Conservation (phyloP, 2,113 vertebrate species). For the Microcebus murinus region DNA sequence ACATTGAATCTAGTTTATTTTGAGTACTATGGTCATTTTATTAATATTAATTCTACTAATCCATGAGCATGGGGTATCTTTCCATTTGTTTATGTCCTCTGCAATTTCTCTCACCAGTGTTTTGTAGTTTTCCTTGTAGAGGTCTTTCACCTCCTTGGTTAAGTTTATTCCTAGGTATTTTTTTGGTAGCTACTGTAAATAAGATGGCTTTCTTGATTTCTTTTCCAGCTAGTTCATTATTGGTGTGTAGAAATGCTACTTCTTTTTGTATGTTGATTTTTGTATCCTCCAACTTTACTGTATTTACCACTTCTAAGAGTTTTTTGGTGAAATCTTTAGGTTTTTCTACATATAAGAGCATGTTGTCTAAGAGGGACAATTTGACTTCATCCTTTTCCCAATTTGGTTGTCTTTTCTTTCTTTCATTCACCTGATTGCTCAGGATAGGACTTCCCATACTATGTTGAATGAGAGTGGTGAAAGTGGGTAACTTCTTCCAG, state of each 20-base stretch:
- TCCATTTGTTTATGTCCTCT: neutral
- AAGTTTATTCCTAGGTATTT: neutral
- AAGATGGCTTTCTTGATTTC: neutral
- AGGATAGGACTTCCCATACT: neutral
- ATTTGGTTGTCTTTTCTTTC: neutral
- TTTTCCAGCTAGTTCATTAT: neutral
- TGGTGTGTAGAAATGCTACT: neutral
- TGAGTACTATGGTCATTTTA: neutral
- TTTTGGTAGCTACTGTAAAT: neutral
- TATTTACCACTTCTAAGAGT: neutral
- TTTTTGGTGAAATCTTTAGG: neutral
- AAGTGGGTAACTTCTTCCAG: neutral
- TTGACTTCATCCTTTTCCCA: neutral
- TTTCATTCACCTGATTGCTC: neutral
- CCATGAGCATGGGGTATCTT: neutral
- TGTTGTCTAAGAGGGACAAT: neutral
- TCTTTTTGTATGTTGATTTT: neutral
- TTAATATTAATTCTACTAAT: neutral
- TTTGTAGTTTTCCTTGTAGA: neutral
- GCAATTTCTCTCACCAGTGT: neutral
- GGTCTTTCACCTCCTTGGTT: neutral
- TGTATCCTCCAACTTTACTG: neutral
- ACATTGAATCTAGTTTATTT: neutral
- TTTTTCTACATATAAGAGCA: neutral
- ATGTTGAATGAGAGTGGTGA: neutral